phyloP scores from a whole-genome alignment of 2,797 vertebrate genomes.

The Pogoniulus pusillus region DNA sequence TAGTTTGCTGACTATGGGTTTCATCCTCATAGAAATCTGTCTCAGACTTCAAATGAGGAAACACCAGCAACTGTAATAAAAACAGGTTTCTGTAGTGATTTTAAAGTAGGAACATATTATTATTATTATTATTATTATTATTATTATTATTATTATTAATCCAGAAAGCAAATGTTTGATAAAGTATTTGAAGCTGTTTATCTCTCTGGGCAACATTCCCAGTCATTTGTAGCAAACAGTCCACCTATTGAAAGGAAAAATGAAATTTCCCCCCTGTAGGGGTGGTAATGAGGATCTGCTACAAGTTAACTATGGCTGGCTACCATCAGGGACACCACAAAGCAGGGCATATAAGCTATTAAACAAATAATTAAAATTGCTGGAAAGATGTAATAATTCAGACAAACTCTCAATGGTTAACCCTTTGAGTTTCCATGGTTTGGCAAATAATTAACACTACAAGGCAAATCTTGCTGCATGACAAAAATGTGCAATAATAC shows the following conservation, averaged over 20 bases:
- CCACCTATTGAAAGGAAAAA: background rate
- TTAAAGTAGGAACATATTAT: background rate
- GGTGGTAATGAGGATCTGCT: background rate
- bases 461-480: background rate
- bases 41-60: background rate
- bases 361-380: background rate
- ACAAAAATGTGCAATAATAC: background rate
- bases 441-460: slow-evolving; percentile 15
- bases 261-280: background rate
- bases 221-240: background rate
- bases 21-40: background rate
- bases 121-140: too few relatives aligned
- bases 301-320: background rate
- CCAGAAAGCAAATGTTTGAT: background rate
- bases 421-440: background rate
- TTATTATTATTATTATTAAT: background rate
- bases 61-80: background rate
- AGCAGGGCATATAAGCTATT: background rate
- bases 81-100: background rate
- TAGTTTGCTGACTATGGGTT: background rate
- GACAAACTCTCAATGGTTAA: background rate
- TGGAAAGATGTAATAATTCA: background rate
- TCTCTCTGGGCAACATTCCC: background rate
- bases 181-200: background rate
- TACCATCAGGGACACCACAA: background rate